These are phyloP conservation scores for Phymorhynchus buccinoides DNA, from an alignment of 1,140 invertebrate species.

Conservation along the genomic window DNA sequence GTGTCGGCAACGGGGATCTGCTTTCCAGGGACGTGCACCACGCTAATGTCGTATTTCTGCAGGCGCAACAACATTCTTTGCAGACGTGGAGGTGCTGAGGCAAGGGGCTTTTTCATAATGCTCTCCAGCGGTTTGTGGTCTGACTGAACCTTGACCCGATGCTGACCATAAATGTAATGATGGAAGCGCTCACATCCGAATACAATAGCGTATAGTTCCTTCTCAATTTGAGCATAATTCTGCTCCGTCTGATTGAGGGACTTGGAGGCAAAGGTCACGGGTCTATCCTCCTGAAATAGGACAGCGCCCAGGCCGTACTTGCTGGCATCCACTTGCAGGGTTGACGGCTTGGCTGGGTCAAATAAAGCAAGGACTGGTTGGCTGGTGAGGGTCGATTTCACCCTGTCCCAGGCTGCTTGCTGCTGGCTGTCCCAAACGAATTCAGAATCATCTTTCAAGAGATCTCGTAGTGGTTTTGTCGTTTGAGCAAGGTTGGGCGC, in stretches of 20 bases:
- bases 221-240: slow-evolving; percentile 75
- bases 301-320: slow-evolving; percentile 70
- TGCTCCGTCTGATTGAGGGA: slow-evolving; percentile 69
- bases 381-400: not conserved
- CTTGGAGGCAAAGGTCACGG: slow-evolving; percentile 73
- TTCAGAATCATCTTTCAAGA: not conserved
- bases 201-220: slow-evolving; percentile 75
- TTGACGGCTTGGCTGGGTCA: slow-evolving; percentile 4
- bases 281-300: slow-evolving; percentile 72
- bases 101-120: slow-evolving; percentile 49
- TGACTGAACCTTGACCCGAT: slow-evolving; percentile 53
- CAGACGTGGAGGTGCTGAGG: slow-evolving; percentile 44
- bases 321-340: slow-evolving; percentile 48
- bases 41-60: slow-evolving; percentile 54
- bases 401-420: not conserved
- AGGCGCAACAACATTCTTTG: slow-evolving; percentile 53
- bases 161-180: slow-evolving; percentile 71
- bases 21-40: slow-evolving; percentile 52
- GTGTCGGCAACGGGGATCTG: slow-evolving; percentile 49
- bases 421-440: not conserved
- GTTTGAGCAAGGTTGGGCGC: not conserved
- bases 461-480: slow-evolving; percentile 24
- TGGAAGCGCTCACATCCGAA: slow-evolving; percentile 75
- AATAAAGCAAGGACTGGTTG: slow-evolving; percentile 12
- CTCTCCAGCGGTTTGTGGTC: slow-evolving; percentile 60